These are phyloP conservation scores for Eupithecia subfuscata DNA, from an alignment of 2,888 invertebrate genomes.

Conservation along the genomic window DNA sequence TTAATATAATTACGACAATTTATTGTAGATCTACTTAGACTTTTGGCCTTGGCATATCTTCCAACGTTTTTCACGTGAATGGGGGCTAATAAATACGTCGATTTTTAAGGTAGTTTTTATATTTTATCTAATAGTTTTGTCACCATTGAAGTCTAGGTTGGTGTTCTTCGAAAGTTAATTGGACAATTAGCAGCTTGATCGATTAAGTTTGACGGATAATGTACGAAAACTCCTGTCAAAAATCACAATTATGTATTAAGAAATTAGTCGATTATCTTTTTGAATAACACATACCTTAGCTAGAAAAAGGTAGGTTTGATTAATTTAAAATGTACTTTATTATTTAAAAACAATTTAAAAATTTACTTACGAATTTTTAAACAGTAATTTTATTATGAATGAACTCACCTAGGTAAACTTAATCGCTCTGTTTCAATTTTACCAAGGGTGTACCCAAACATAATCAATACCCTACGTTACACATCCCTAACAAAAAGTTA, in stretches of 20 bases:
- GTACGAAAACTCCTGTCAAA: not conserved
- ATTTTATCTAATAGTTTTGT: not conserved
- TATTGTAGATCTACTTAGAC: conserved; percentile 16
- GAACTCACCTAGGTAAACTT: not conserved
- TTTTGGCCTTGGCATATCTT: conserved; percentile 4
- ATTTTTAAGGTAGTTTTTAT: not conserved
- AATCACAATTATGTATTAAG: no score
- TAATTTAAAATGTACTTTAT: not conserved
- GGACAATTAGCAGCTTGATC: not conserved
- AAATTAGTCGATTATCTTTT: no score
- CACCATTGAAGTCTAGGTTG: not conserved
- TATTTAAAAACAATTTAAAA: not conserved
- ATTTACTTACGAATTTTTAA: not conserved
- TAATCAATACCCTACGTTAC: not conserved
- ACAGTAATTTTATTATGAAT: not conserved
- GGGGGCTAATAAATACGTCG: not conserved
- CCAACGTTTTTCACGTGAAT: not conserved
- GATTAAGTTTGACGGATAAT: not conserved
- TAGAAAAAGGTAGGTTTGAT: not conserved
- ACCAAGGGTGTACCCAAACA: not conserved
- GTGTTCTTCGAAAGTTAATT: not conserved
- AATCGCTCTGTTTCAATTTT: not conserved
- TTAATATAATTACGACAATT: conserved; percentile 35
- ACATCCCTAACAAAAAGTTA: conserved; percentile 13
- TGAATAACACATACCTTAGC: not conserved